Base-by-base conservation (phyloP, 1,140 invertebrate genomes). In the Aricia agestis region DNA sequence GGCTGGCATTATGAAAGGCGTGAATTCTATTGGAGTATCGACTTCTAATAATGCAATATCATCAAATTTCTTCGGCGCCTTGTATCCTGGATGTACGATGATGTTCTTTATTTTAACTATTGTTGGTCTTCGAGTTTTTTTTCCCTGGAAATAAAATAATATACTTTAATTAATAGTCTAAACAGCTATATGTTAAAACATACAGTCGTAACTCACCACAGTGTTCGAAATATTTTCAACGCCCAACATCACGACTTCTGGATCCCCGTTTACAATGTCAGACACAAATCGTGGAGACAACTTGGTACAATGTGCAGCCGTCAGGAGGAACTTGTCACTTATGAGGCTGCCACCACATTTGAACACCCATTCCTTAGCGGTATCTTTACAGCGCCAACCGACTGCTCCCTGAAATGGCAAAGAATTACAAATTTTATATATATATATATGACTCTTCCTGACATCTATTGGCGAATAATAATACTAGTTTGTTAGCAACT, bases 221-320 rank as follows among this genome's bases (percentile, higher is more conserved):
- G 58, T 18, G 1, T 59, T 19, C n/a, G 58, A 42, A 18, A 80
- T 78, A 69, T 86, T 78, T 9, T 75, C 67, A 10, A 76, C 70
- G 15, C 84, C 92, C 88, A 66, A 87, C 92, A 58, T 93, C 70
- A 45, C 92, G 79, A 91, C 66, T 78, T 79, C 66, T 76, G 77
- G 76, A 5, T 11, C 0, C 9, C 63, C 69, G 45, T 74, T 25
- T 6, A 9, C 41, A 52, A 76, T 63, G 19, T 66, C 61, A 15
- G 31, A 10, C 63, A 70, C 63, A 18, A 19, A 18, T 65, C 11
- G 5, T 31, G 31, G 7, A 42, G 63, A 57, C 42, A 32, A 15
- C 15, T 63, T 66, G 6, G 76, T 72, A 18, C 78, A 80, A 67
- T 76, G 74, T 6, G 75, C 77, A 7, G 73, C 75, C 0, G 74